phyloP scores from a whole-genome alignment of 2,888 invertebrate species.

The Nephrotoma appendiculata region DNA sequence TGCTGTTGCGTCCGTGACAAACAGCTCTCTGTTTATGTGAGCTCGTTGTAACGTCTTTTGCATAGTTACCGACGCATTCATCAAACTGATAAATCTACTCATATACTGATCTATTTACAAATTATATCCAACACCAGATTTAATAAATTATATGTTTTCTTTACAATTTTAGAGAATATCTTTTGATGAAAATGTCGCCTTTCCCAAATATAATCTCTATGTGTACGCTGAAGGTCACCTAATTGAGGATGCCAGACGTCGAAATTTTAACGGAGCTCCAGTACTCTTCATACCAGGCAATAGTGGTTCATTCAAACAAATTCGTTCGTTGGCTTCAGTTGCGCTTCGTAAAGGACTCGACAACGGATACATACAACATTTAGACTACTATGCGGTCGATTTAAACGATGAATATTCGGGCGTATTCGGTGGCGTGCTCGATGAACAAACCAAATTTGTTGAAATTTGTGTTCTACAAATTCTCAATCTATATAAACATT shows the following conservation, averaged over 20 bases:
- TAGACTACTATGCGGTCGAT: conserved; percentile 83
- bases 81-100: too few species aligned
- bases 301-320: conserved; percentile 85
- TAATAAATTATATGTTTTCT: not conserved
- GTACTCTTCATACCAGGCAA: conserved; percentile 93
- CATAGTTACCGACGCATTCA: too few species aligned
- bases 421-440: conserved; percentile 68
- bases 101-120: too few species aligned
- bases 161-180: conserved; percentile 44
- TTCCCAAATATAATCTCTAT: conserved; percentile 70
- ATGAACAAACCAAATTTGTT: conserved; percentile 61
- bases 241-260: conserved; percentile 51
- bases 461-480: conserved; percentile 55
- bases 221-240: conserved; percentile 80
- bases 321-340: conserved; percentile 80
- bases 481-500: conserved; percentile 50
- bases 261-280: conserved; percentile 76
- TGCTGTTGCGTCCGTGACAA: too few species aligned
- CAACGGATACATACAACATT: conserved; percentile 53
- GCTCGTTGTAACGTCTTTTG: too few species aligned
- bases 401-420: conserved; percentile 83
- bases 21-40: too few species aligned
- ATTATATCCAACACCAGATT: too few species aligned
- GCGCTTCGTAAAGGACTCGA: conserved; percentile 71
- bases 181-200: conserved; percentile 44